Evolutionary conservation across 2,888 invertebrate genomes (phyloP).

Genomic region (Alloscopus bannaensis): DNA sequence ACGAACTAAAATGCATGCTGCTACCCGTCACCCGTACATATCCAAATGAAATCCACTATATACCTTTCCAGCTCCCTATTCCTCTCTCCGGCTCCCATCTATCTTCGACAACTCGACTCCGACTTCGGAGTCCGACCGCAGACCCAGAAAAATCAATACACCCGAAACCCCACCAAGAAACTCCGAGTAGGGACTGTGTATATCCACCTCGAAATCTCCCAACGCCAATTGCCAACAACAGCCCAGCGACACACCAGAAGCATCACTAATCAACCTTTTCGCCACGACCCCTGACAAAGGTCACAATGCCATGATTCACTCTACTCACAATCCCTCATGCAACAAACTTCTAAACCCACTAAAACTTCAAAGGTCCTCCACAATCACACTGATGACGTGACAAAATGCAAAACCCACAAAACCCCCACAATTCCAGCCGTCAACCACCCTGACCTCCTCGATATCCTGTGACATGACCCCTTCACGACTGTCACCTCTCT

Average conservation of each 20-base stretch:
- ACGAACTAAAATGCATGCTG: background rate
- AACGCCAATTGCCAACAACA: conserved; percentile 26
- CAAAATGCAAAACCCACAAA: no score
- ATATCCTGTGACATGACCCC: no score
- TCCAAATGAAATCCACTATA: background rate
- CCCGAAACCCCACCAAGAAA: conserved; percentile 54
- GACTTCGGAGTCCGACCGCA: conserved; percentile 55
- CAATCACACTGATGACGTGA: background rate
- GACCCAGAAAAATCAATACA: conserved; percentile 64
- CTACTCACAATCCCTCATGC: no score
- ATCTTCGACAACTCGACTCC: conserved; percentile 44
- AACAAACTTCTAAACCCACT: background rate
- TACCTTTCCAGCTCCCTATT: background rate
- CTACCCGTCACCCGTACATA: background rate
- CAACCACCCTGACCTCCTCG: no score
- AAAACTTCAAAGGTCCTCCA: background rate
- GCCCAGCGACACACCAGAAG: no score
- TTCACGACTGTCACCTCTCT: no score
- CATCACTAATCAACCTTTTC: conserved; percentile 10
- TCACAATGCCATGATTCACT: conserved; percentile 2
- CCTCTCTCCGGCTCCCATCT: background rate
- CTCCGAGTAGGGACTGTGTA: conserved; percentile 34
- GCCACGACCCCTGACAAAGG: conserved; percentile 39
- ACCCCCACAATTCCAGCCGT: no score
- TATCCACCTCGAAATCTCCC: conserved; percentile 45